A percentile compares a stretch with the other conserved stretches of the same genome.
phyloP scores from a whole-genome alignment of 2,797 vertebrate genomes.

The Gymnodraco acuticeps region DNA sequence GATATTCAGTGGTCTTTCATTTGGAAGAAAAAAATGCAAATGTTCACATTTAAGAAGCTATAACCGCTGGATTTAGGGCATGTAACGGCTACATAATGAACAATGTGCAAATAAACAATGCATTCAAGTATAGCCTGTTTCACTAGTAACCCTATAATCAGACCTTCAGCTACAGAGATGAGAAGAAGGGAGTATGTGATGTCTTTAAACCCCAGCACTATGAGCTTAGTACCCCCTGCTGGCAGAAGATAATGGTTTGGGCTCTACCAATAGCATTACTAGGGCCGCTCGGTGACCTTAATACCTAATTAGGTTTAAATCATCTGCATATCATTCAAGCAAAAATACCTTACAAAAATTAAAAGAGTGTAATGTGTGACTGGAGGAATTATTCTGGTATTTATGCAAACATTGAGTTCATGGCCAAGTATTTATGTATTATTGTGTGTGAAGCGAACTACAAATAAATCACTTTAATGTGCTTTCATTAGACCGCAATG shows the following conservation, averaged over 20 bases:
- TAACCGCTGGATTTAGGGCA: background rate
- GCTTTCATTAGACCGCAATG: constrained; percentile 61
- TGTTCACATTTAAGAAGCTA: background rate
- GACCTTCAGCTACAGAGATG: background rate
- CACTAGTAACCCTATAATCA: background rate
- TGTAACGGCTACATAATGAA: background rate
- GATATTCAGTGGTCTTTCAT: background rate
- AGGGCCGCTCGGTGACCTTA: background rate
- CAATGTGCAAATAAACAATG: background rate
- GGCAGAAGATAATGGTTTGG: constrained; percentile 15
- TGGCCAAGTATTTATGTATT: constrained; percentile 33
- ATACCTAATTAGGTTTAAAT: background rate
- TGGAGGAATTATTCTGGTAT: constrained; percentile 9
- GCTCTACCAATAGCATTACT: background rate
- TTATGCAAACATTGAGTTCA: constrained; percentile 27
- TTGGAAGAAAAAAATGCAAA: background rate
- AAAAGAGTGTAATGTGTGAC: constrained; percentile 1
- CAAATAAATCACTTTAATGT: constrained; percentile 60
- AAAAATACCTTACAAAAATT: background rate
- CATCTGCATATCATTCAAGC: constrained; percentile 9
- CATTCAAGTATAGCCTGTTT: background rate
- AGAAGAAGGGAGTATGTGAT: background rate
- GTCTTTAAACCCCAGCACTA: background rate
- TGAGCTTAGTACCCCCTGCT: constrained; percentile 70
- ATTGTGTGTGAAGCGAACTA: constrained; percentile 28